Base-by-base conservation (phyloP, 2,113 vertebrate genomes). In the Otis tarda region DNA sequence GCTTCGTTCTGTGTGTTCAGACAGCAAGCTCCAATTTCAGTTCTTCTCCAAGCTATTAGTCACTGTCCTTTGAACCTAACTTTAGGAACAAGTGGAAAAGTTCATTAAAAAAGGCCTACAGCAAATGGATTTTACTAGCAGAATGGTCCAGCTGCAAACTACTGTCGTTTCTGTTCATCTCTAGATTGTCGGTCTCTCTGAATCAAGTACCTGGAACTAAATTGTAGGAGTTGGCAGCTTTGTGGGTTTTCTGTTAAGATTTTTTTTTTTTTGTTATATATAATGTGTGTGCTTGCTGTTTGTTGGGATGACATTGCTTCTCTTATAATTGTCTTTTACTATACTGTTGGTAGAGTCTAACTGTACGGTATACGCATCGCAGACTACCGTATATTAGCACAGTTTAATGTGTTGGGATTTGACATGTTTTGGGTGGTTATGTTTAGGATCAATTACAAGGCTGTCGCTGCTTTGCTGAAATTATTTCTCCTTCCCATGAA, bases 211-310 rank as follows among this genome's bases (percentile, higher is more conserved):
- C 59, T 74, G 80, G 50, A 71, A 88, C 49, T 83, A 55, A 86
- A 81, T 85, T 94, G 78, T 56, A 39, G 43, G 52, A 67, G 47
- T 22, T 90, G 76, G 55, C 85, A 96, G 88, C 64, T 94, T 90
- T 86, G 85, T 73, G 63, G 37, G 13, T 39, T 90, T 65, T 59
- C 68, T 77, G 41, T 43, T 43, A 43, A 43, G 41, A 43, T 43
- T 43, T 16, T 43, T 43, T 43, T 41, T 43, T 57, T 84, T 55
- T 35, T 4, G 17, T 14, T 87, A 4, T 21, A 13, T 31, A 21
- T 21, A 15, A 8, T 22, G 4, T 25, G 1, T 45, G 4, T 0
- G 2, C 15, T 12, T 31, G 7, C 20, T 73, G 28, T 22, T 47
- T 25, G 14, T 45, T 71, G 52, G 71, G 52, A 6, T 74, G 25